phyloP scores from a whole-genome alignment of 2,797 vertebrate species.

The Channa striata region DNA sequence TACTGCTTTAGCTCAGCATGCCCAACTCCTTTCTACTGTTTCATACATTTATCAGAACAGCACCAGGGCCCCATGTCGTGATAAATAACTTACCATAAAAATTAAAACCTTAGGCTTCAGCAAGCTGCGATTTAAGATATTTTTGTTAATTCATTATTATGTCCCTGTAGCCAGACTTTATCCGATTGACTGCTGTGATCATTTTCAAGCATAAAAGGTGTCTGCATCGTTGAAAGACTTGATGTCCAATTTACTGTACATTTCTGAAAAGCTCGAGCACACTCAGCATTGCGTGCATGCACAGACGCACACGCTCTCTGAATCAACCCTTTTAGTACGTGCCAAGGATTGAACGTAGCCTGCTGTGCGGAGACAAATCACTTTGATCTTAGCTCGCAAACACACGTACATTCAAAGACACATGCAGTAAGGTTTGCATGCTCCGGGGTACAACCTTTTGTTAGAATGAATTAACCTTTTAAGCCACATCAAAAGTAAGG shows the following conservation, averaged over 20 bases:
- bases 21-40: neutral
- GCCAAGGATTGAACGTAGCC: slow-evolving; percentile 49
- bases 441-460: slow-evolving; percentile 53
- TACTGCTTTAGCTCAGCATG: neutral
- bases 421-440: slow-evolving; percentile 41
- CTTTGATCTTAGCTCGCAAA: slow-evolving; percentile 38
- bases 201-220: slow-evolving; percentile 34
- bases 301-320: slow-evolving; percentile 16
- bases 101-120: slow-evolving; percentile 22
- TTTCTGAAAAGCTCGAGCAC: slow-evolving; percentile 37
- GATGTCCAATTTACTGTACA: slow-evolving; percentile 30
- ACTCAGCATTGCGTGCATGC: slow-evolving; percentile 21
- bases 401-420: slow-evolving; percentile 16
- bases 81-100: slow-evolving; percentile 33
- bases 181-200: slow-evolving; percentile 45
- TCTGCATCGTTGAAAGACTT: slow-evolving; percentile 30
- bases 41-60: slow-evolving; percentile 25
- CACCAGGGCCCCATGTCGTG: slow-evolving; percentile 3
- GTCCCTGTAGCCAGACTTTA: slow-evolving; percentile 7
- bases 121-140: slow-evolving; percentile 37
- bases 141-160: slow-evolving; percentile 33
- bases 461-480: slow-evolving; percentile 68
- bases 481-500: slow-evolving; percentile 53
- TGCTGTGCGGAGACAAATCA: slow-evolving; percentile 60
- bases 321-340: slow-evolving; percentile 43